phyloP scores from a whole-genome alignment of 2,113 vertebrate genomes.

The Probosciger aterrimus region DNA sequence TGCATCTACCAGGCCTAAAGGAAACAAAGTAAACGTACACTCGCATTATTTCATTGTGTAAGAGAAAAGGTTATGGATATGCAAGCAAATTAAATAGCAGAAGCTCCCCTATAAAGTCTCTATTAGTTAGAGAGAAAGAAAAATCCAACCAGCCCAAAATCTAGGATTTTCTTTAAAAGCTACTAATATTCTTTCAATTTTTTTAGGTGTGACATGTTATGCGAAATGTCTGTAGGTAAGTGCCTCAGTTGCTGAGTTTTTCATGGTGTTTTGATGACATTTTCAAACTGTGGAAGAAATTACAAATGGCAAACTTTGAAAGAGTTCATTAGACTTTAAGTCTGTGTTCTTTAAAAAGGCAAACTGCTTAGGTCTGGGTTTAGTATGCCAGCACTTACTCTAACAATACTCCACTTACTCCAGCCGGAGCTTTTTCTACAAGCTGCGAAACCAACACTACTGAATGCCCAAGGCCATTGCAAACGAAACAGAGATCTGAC shows the following conservation, averaged over 20 bases:
- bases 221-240: not conserved
- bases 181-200: not conserved
- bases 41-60: not conserved
- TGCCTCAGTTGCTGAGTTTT: not conserved
- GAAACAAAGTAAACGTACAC: not conserved
- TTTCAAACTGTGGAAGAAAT: not conserved
- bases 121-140: not conserved
- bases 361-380: not conserved
- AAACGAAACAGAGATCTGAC: not conserved
- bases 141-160: not conserved
- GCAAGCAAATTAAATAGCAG: not conserved
- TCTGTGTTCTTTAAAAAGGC: not conserved
- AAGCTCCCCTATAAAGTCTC: not conserved
- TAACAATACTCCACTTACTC: not conserved
- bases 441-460: not conserved
- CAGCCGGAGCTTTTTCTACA: not conserved
- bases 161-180: not conserved
- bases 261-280: not conserved
- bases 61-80: not conserved
- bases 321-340: not conserved
- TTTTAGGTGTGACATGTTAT: not conserved
- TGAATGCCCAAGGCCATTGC: not conserved
- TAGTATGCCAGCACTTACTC: not conserved
- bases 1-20: conserved; percentile 91
- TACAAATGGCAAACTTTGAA: not conserved